Base-by-base conservation (phyloP, 2,797 vertebrate genomes). In the Erpetoichthys calabaricus region DNA sequence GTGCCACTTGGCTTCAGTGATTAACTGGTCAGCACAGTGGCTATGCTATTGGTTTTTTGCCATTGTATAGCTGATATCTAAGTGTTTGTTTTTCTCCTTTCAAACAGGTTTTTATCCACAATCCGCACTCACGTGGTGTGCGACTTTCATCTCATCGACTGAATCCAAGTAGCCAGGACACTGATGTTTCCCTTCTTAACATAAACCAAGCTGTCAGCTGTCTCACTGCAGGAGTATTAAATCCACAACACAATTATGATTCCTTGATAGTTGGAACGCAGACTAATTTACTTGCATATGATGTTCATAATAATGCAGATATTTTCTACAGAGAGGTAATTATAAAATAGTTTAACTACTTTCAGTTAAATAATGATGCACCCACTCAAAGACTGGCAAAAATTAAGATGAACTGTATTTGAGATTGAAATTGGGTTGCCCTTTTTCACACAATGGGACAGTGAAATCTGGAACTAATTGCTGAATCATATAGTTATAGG, bases 121-220 rank as follows among this genome's bases (percentile, higher is more conserved):
- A 94, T 63, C 96, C 96, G 64, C 92, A 98, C 51, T 73, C 70
- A 6, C 88, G 89, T 56, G 81, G 79, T 57, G 90, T 91, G 70
- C 85, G 77, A 58, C 64, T 79, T 2, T 72, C 60, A 10, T 56
- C 84, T 54, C 82, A 90, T 56, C 78, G 91, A 8, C 72, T 92
- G 72, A 81, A 82, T 63, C 92, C 85, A 60, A 97, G 92, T 58
- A 65, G 68, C 45, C 88, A 91, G 63, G 92, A 98, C 70, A 86
- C 89, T 0, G 92, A 98, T 56, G 77, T 98, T 60, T 94, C 92
- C 3, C 86, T 99, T 49, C 89, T 99, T 56, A 98, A 94, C 75
- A 91, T 99, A 71, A 97, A 95, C 73, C 92, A 99, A 70, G 83
- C 84, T 0, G 90, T 99, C 67, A 94, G 89, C 62, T 98, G 91